Percentiles rank a stretch among this genome's conserved stretches.
phyloP scores from a whole-genome alignment of 2,113 vertebrate species.

The Sinocyclocheilus grahami region DNA sequence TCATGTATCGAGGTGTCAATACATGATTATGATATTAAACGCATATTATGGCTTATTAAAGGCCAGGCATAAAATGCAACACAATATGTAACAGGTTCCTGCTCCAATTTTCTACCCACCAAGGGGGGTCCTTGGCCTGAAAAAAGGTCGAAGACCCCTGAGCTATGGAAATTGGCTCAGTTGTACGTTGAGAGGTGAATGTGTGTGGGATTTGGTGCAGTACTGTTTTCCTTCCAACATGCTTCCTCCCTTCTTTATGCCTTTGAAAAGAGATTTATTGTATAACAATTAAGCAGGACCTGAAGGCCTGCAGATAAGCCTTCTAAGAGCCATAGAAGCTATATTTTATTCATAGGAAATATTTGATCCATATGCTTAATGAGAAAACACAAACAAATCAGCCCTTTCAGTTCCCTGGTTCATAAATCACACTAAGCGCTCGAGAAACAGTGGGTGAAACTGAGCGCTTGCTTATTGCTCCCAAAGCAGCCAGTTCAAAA shows the following conservation, averaged over 20 bases:
- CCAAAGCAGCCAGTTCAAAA: constrained; percentile 31
- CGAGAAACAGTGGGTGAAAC: neutral
- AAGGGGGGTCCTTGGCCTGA: neutral
- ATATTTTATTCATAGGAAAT: constrained; percentile 8
- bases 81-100: neutral
- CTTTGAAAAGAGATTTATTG: constrained; percentile 20
- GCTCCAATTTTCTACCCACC: neutral
- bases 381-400: constrained; percentile 30
- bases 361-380: constrained; percentile 32
- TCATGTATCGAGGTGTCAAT: no score
- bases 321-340: constrained; percentile 26
- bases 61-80: neutral
- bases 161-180: constrained; percentile 1
- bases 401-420: constrained; percentile 5
- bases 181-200: neutral
- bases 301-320: constrained; percentile 47
- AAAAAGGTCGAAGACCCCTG: neutral
- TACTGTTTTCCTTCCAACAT: no score
- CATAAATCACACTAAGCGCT: neutral
- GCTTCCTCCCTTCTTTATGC: neutral
- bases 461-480: neutral
- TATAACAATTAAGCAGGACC: constrained; percentile 32
- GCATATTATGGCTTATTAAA: neutral
- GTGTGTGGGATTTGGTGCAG: neutral
- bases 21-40: neutral